A percentile compares a stretch with the other conserved stretches of the same genome.
phyloP scores from a whole-genome alignment of 2,113 vertebrate genomes.

The Willisornis vidua region DNA sequence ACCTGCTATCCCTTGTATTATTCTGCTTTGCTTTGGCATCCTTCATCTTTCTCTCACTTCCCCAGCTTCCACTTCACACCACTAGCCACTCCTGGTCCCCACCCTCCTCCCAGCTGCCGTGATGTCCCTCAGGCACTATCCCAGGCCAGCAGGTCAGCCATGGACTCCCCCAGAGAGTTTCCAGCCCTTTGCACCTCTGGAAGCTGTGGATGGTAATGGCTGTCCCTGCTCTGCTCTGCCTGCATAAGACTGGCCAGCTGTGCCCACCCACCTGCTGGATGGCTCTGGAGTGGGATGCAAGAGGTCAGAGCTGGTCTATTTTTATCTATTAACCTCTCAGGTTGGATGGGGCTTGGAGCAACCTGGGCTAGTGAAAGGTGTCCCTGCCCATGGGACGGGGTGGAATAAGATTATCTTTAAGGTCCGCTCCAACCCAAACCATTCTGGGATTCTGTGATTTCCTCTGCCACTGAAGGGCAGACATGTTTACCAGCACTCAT shows the following conservation, averaged over 20 bases:
- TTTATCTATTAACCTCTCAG: not conserved
- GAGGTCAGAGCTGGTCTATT: not conserved
- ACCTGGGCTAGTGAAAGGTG: not conserved
- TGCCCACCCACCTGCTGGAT: not conserved
- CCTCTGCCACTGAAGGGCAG: not conserved
- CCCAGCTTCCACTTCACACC: not conserved
- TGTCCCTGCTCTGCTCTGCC: not conserved
- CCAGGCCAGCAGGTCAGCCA: not conserved
- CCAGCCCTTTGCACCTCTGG: not conserved
- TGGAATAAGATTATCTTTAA: not conserved
- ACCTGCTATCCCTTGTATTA: not conserved
- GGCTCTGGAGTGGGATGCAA: fast-evolving
- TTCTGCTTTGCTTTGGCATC: not conserved
- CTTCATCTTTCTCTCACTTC: not conserved
- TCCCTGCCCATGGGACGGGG: not conserved
- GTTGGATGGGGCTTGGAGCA: not conserved
- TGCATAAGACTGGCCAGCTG: not conserved
- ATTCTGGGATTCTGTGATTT: not conserved
- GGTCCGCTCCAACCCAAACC: not conserved
- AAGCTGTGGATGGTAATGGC: too few species aligned
- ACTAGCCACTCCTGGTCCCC: not conserved
- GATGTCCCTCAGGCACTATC: not conserved
- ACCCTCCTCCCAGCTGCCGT: not conserved
- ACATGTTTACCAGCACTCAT: not conserved
- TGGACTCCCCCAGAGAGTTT: fast-evolving